A percentile compares a stretch with the other conserved stretches of the same genome.
Conservation (phyloP, 2,888 invertebrate genomes). For the Cryptocephalus primarius region DNA sequence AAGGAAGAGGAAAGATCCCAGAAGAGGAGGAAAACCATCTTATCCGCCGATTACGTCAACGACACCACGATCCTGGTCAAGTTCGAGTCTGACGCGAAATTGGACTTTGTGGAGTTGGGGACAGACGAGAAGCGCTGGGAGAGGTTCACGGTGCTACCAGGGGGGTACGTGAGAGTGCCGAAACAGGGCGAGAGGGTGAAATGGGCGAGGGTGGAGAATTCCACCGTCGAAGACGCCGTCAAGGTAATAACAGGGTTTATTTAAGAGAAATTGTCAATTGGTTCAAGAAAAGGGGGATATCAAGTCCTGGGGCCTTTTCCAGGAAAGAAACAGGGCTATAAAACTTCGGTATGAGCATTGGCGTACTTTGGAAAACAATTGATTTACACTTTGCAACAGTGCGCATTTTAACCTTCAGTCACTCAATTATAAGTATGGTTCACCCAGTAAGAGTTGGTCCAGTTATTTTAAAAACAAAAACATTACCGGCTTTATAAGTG, state of each 20-base stretch:
- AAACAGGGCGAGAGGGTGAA: conserved; percentile 22
- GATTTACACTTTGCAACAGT: too few relatives aligned
- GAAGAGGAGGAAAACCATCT: conserved; percentile 24
- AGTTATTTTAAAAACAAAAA: too few relatives aligned
- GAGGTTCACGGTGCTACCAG: conserved; percentile 33
- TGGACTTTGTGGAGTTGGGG: conserved; percentile 35
- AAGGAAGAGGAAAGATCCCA: conserved; percentile 21
- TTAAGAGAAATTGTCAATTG: neutral
- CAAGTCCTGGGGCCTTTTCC: too few relatives aligned
- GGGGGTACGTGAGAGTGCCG: conserved; percentile 21
- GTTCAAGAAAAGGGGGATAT: neutral
- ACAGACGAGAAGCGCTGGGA: conserved; percentile 37
- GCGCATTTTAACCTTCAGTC: too few relatives aligned
- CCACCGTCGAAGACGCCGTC: conserved; percentile 22
- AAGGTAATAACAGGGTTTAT: conserved; percentile 7
- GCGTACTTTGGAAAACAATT: too few relatives aligned
- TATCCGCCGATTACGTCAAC: conserved; percentile 33
- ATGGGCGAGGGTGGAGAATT: conserved; percentile 30
- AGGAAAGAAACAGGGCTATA: too few relatives aligned
- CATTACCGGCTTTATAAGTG: too few relatives aligned
- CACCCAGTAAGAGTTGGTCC: too few relatives aligned
- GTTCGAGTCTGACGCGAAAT: conserved; percentile 31
- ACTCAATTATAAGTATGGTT: too few relatives aligned
- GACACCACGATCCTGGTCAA: conserved; percentile 33
- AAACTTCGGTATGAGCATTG: too few relatives aligned